These are phyloP conservation scores for Urocolius indicus DNA, from an alignment of 2,113 vertebrate genomes.

Conservation along the genomic window DNA sequence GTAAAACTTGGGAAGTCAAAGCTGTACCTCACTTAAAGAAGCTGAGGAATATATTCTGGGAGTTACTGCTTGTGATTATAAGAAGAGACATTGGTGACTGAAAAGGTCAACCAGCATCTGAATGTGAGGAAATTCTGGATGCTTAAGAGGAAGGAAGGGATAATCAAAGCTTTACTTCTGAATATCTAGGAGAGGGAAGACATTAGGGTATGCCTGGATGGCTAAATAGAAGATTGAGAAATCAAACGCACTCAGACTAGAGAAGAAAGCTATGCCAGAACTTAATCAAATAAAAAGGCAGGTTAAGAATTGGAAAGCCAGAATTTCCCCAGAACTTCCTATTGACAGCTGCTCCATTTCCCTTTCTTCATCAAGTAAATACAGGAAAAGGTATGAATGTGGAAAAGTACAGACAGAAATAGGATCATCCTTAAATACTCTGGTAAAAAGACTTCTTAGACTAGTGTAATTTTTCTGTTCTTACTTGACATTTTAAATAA, in stretches of 20 bases:
- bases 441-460: constrained; percentile 56
- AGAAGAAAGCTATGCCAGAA: not conserved
- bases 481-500: constrained; percentile 76
- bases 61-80: not conserved
- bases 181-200: not conserved
- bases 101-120: not conserved
- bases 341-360: not conserved
- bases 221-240: not conserved
- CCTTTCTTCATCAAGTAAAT: not conserved
- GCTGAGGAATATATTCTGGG: not conserved
- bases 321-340: not conserved
- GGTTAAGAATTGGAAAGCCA: not conserved
- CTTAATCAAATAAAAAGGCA: not conserved
- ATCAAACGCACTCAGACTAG: not conserved
- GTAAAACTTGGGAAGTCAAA: not conserved
- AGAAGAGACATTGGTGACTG: not conserved
- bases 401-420: not conserved
- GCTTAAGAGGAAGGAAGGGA: not conserved
- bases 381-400: not conserved
- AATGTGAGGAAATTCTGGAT: not conserved
- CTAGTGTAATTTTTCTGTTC: constrained; percentile 57
- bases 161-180: not conserved
- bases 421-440: constrained; percentile 40
- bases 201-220: not conserved
- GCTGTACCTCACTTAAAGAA: not conserved